These are phyloP conservation scores for Drosophila tani DNA, from an alignment of 1,140 invertebrate species.

Conservation along the genomic window DNA sequence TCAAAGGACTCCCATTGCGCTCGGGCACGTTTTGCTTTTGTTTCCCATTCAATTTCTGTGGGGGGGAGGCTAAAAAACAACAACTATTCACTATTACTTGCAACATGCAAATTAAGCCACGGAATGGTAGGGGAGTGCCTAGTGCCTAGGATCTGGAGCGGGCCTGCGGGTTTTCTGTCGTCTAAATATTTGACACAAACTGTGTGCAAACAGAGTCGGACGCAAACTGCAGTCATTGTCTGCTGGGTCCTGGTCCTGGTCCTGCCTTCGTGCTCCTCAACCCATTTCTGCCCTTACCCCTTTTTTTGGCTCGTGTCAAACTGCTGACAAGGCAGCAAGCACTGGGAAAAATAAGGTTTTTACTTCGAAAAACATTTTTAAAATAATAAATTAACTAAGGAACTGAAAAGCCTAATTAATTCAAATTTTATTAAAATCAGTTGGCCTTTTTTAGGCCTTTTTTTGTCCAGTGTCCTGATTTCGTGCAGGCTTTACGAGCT, in stretches of 20 bases:
- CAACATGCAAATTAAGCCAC: constrained; percentile 33
- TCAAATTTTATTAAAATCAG: no score
- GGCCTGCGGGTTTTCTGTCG: constrained; percentile 1
- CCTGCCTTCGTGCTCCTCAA: not conserved
- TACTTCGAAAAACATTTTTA: no score
- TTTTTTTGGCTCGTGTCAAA: constrained; percentile 8
- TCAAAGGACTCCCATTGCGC: not conserved
- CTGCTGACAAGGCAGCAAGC: constrained; percentile 18
- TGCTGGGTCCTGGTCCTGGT: not conserved
- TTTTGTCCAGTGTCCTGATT: not conserved
- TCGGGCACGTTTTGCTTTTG: not conserved
- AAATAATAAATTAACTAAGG: not conserved
- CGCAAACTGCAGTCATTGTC: constrained; percentile 37
- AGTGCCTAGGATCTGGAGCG: not conserved
- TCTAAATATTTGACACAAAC: constrained; percentile 50
- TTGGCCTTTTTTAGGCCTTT: no score
- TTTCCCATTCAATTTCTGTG: constrained; percentile 23
- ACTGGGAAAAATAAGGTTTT: not conserved
- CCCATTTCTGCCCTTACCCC: not conserved
- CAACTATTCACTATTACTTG: constrained; percentile 12
- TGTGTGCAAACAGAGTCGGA: constrained; percentile 37
- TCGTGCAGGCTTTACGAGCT: constrained; percentile 2
- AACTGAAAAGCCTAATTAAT: no score
- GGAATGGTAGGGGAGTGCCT: not conserved
- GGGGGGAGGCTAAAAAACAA: no score